Percentiles rank a stretch among this genome's conserved stretches.
Evolutionary conservation across 2,888 invertebrate genomes (phyloP).

Genomic region (Pseudococcus jackbeardsleyi): DNA sequence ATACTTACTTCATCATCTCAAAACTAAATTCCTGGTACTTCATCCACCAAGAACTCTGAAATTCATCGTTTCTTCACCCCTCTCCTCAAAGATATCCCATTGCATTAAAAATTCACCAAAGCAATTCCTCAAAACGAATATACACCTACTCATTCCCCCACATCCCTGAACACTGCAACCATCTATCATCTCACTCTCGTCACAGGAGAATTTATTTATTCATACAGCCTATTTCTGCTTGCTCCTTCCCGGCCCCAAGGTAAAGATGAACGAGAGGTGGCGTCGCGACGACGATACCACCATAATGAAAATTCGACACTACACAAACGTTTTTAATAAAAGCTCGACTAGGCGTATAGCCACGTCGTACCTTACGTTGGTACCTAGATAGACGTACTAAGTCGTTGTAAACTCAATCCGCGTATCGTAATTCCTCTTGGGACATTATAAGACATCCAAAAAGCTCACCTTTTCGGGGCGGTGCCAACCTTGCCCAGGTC

Average conservation of each 20-base stretch:
- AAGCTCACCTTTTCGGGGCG: neutral
- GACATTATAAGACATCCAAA: neutral
- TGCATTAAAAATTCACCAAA: neutral
- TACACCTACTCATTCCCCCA: neutral
- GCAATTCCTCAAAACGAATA: neutral
- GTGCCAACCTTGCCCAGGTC: too few species aligned
- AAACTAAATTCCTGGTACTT: too few species aligned
- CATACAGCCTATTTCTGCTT: neutral
- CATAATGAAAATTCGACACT: constrained; percentile 39
- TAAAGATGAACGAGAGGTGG: too few species aligned
- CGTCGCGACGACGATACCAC: neutral
- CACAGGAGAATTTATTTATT: constrained; percentile 14
- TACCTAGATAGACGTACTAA: neutral
- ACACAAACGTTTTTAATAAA: constrained; percentile 18
- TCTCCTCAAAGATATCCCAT: too few species aligned
- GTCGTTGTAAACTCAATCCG: constrained; percentile 6
- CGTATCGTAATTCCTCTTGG: constrained; percentile 30
- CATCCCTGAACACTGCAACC: neutral
- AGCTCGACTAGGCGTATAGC: neutral
- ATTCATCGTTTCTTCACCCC: too few species aligned
- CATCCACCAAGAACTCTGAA: too few species aligned
- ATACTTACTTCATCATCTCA: too few species aligned
- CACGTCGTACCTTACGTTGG: neutral
- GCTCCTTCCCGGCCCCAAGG: too few species aligned
- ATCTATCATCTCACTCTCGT: neutral